phyloP scores from a whole-genome alignment of 2,888 invertebrate species.

The Dicycla oo region DNA sequence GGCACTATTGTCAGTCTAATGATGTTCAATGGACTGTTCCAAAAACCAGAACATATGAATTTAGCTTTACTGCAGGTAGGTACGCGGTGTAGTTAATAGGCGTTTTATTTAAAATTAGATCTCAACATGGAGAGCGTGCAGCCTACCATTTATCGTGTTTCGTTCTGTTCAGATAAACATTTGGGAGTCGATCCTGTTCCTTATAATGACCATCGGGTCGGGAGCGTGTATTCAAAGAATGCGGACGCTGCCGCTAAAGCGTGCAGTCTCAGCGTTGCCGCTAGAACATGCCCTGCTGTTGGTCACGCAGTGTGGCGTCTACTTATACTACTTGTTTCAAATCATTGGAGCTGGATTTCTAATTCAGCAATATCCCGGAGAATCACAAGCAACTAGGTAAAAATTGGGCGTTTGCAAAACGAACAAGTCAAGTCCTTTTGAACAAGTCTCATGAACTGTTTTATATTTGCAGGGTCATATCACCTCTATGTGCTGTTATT shows the following conservation, averaged over 20 bases:
- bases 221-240: slow-evolving; percentile 85
- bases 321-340: slow-evolving; percentile 94
- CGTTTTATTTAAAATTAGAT: background rate
- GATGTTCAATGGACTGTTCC: slow-evolving; percentile 92
- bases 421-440: background rate
- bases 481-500: slow-evolving; percentile 88
- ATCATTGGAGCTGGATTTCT: slow-evolving; percentile 93
- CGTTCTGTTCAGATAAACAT: slow-evolving; percentile 87
- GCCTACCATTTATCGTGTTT: background rate
- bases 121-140: background rate
- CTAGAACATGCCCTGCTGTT: slow-evolving; percentile 94
- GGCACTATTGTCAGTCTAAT: slow-evolving; percentile 93
- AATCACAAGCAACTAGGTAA: slow-evolving; percentile 83
- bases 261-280: slow-evolving; percentile 80
- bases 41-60: slow-evolving; percentile 87
- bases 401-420: background rate
- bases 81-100: background rate
- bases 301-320: slow-evolving; percentile 95
- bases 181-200: slow-evolving; percentile 86
- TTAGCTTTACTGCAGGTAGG: slow-evolving; percentile 91
- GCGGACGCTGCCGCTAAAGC: slow-evolving; percentile 80
- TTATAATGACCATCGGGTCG: slow-evolving; percentile 84
- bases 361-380: slow-evolving; percentile 81
- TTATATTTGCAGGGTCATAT: slow-evolving; percentile 79
- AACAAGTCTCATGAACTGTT: background rate